phyloP scores from a whole-genome alignment of 1,140 invertebrate genomes.

The Hestina assimilis region DNA sequence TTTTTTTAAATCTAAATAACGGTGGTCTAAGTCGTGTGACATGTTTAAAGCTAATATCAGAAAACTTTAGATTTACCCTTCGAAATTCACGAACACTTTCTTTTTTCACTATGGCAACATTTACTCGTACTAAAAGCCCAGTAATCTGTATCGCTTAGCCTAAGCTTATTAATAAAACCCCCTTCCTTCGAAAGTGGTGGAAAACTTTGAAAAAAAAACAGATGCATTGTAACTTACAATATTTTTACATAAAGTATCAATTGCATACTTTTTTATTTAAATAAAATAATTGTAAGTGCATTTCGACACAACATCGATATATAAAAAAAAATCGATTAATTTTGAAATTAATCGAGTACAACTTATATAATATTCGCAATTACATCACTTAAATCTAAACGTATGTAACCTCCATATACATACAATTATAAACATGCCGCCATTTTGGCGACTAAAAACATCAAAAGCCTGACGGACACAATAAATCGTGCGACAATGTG shows the following conservation, averaged over 20 bases:
- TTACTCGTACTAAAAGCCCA: conserved; percentile 52
- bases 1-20: conserved; percentile 60
- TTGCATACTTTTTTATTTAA: conserved; percentile 41
- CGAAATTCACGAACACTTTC: conserved; percentile 46
- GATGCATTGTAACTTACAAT: conserved; percentile 42
- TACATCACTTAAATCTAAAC: conserved; percentile 50
- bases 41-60: conserved; percentile 63
- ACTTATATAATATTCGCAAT: conserved; percentile 72
- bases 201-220: conserved; percentile 39
- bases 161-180: conserved; percentile 41
- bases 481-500: conserved; percentile 3
- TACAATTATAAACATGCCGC: conserved; percentile 32
- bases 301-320: conserved; percentile 64
- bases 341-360: conserved; percentile 38
- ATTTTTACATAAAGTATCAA: conserved; percentile 49
- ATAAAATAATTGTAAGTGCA: conserved; percentile 44
- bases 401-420: conserved; percentile 46
- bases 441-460: conserved; percentile 23
- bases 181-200: conserved; percentile 33
- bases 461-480: conserved; percentile 1
- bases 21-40: conserved; percentile 71
- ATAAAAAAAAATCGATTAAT: conserved; percentile 47
- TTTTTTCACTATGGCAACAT: conserved; percentile 68
- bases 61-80: conserved; percentile 26
- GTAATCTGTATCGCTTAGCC: conserved; percentile 44